Base-by-base conservation (phyloP, 1,140 invertebrate species). In the Bombus cullumanus region DNA sequence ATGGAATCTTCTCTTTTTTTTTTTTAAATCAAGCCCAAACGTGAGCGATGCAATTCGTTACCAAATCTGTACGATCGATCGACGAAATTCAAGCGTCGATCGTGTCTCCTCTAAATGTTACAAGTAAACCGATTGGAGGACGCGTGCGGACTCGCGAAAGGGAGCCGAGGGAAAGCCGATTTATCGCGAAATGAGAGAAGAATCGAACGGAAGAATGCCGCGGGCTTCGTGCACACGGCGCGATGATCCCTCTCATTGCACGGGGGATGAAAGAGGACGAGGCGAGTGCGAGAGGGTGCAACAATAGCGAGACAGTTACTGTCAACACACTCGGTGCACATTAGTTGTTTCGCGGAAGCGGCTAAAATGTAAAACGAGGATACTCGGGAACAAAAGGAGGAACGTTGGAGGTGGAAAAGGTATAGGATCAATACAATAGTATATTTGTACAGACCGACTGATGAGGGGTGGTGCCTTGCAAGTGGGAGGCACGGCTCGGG, bases 261-360 rank as follows among this genome's bases (percentile, higher is more conserved):
- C 64, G 64, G 41, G 37, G 59, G 72, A 59, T 47, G 64, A 64
- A 87, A 86, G 34, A 57, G 71, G 53, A 71, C 75, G 81, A 68
- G 88, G 69, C 41, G 74, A 79, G 81, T 59, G 81, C 76, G 81
- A 68, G 89, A 85, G 81, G 81, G 89, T 87, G 88, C 86, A 90
- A 91, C 91, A 91, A 91, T 91, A 88, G 90, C 90, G 88, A 91
- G 91, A 91, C 91, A 91, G 90, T 91, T 88, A 91, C 90, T 91
- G 90, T 91, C 91, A 91, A 91, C 88, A 91, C 91, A 91, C 88
- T 92, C 90, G 90, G 90, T 86, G 91, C 88, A 88, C 92, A 94
- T 94, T 93, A 93, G 92, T 93, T 93, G 92, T 93, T 93, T 93
- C 92, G 93, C 93, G 92, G 91, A 94, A 93, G 91, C 92, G 89